A percentile compares a stretch with the other conserved stretches of the same genome.
Evolutionary conservation across 2,888 invertebrate species (phyloP).

Genomic region (Brenthis ino): DNA sequence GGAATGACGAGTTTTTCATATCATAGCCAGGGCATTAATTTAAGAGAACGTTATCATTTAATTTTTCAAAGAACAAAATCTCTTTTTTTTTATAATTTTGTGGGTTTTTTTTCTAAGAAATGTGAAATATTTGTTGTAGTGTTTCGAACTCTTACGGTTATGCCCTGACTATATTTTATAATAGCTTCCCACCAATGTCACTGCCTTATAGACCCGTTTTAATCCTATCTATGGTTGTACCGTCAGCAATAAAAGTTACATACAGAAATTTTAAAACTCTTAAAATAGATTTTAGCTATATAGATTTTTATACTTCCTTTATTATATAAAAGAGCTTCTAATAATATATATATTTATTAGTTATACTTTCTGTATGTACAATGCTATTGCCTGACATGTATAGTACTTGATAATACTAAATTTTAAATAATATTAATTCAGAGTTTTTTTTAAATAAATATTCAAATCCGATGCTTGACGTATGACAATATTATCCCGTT

Average conservation of each 20-base stretch:
- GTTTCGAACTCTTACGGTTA: neutral
- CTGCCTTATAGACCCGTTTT: slow-evolving; percentile 46
- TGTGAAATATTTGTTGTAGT: neutral
- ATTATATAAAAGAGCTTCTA: slow-evolving; percentile 17
- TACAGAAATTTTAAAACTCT: slow-evolving; percentile 10
- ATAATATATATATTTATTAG: slow-evolving; percentile 18
- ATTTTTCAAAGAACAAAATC: neutral
- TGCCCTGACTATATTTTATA: slow-evolving; percentile 35
- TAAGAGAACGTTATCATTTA: neutral
- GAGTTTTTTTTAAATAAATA: slow-evolving; percentile 18
- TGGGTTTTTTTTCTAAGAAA: neutral
- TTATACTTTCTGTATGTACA: slow-evolving; percentile 6
- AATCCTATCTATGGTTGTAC: slow-evolving; percentile 21
- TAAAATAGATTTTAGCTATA: slow-evolving; percentile 14
- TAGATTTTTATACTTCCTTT: slow-evolving; percentile 14
- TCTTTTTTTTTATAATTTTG: no score
- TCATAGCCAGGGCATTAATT: neutral
- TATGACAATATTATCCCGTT: slow-evolving; percentile 35
- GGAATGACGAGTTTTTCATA: slow-evolving; percentile 49
- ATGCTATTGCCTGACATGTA: slow-evolving; percentile 6
- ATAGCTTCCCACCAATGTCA: slow-evolving; percentile 50
- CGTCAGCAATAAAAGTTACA: slow-evolving; percentile 26
- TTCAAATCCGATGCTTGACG: slow-evolving; percentile 29
- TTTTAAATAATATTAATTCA: slow-evolving; percentile 19
- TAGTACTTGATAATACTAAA: slow-evolving; percentile 10